Conservation (phyloP, 1,140 invertebrate genomes). For the Scylla paramamosain region DNA sequence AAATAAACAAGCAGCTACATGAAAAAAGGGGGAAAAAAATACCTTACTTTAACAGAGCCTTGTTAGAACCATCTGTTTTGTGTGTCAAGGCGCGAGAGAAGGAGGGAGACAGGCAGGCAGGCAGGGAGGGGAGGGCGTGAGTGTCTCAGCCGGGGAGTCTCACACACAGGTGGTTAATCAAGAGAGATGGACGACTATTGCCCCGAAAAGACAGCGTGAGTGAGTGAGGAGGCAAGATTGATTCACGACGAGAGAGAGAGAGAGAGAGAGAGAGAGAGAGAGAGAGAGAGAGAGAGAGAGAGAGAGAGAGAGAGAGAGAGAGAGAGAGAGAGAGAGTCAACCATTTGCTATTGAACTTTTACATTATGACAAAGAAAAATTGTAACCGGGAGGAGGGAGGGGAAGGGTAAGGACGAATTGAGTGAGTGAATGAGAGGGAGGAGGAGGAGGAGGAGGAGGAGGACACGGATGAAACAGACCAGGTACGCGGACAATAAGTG, state of each 20-base stretch:
- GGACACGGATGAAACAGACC: not conserved
- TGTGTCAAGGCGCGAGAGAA: too few species aligned
- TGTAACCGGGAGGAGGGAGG: not conserved
- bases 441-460: not conserved
- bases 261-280: too few species aligned
- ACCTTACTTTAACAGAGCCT: too few species aligned
- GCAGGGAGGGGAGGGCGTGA: too few species aligned
- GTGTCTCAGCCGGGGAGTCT: too few species aligned
- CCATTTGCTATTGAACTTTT: too few species aligned
- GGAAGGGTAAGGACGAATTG: not conserved
- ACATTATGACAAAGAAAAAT: not conserved
- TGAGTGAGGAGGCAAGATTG: not conserved
- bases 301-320: constrained; percentile 7
- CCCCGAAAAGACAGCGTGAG: not conserved
- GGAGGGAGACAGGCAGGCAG: too few species aligned
- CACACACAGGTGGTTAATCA: not conserved
- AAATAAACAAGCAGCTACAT: too few species aligned
- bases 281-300: too few species aligned
- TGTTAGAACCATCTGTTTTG: too few species aligned
- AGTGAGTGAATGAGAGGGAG: not conserved
- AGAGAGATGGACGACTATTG: not conserved
- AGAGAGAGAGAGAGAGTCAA: not conserved
- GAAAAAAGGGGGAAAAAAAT: too few species aligned
- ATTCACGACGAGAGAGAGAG: too few species aligned
- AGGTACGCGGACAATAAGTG: not conserved